These are phyloP conservation scores for Ormia ochracea DNA, from an alignment of 2,888 invertebrate genomes.

Conservation along the genomic window DNA sequence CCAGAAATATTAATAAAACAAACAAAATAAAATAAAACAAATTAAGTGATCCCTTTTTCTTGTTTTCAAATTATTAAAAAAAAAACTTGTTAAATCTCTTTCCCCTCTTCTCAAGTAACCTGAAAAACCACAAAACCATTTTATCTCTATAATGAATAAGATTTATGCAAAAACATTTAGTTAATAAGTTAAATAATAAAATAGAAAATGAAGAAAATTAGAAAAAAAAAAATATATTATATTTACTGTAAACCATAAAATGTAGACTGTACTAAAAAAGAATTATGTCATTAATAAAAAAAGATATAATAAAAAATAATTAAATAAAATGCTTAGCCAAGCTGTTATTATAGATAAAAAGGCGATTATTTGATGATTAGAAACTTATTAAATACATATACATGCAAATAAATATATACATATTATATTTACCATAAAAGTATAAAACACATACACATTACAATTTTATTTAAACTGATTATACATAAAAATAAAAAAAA, in stretches of 20 bases:
- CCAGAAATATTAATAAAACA: not conserved
- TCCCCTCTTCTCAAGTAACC: no score
- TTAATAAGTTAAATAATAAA: conserved; percentile 7
- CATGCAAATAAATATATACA: conserved; percentile 45
- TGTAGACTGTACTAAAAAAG: conserved; percentile 56
- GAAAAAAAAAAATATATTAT: no score
- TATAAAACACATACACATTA: conserved; percentile 9
- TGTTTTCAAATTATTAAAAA: not conserved
- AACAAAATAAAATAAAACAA: not conserved
- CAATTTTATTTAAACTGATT: conserved; percentile 52
- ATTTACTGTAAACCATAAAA: conserved; percentile 50
- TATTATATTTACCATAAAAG: conserved; percentile 18
- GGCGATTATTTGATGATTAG: conserved; percentile 54
- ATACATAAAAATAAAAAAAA: conserved; percentile 22
- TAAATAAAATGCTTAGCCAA: conserved; percentile 52
- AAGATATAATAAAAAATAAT: conserved; percentile 36
- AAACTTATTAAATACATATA: conserved; percentile 59
- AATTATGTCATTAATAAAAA: not conserved
- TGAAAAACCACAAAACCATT: not conserved
- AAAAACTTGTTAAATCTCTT: not conserved
- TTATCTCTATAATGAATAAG: conserved; percentile 11
- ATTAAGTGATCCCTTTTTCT: not conserved
- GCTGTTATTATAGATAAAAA: conserved; percentile 56
- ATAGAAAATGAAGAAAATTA: conserved; percentile 17
- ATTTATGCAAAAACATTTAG: conserved; percentile 6